phyloP scores from a whole-genome alignment of 2,888 invertebrate genomes.

The Chrysodeixis includens region DNA sequence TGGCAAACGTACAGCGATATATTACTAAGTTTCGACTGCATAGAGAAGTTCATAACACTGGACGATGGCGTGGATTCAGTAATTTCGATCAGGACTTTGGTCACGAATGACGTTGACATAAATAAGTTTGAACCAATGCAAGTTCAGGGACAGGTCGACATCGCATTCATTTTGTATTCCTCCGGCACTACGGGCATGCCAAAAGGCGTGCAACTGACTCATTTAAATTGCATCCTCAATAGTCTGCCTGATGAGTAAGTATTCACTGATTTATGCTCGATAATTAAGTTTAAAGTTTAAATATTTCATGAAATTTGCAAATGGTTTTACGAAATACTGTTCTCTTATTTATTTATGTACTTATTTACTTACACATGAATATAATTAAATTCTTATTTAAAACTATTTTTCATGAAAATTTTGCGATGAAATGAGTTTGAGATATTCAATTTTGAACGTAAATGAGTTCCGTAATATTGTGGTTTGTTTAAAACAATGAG shows the following conservation, averaged over 20 bases:
- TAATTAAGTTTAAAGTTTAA: slow-evolving; percentile 9
- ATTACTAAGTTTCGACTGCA: slow-evolving; percentile 66
- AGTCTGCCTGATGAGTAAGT: slow-evolving; percentile 76
- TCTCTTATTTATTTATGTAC: too few relatives aligned
- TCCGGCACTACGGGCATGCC: slow-evolving; percentile 92
- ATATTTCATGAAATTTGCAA: too few relatives aligned
- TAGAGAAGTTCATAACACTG: slow-evolving; percentile 68
- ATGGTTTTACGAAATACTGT: too few relatives aligned
- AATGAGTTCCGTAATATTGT: too few relatives aligned
- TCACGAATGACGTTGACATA: slow-evolving; percentile 63
- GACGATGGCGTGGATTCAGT: slow-evolving; percentile 63
- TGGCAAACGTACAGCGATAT: slow-evolving; percentile 76
- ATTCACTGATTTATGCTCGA: slow-evolving; percentile 9
- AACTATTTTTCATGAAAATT: too few relatives aligned
- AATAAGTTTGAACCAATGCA: slow-evolving; percentile 77
- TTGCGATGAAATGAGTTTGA: too few relatives aligned
- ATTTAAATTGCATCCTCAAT: slow-evolving; percentile 86
- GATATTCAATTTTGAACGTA: too few relatives aligned
- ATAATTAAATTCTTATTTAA: too few relatives aligned
- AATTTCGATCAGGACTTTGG: slow-evolving; percentile 64
- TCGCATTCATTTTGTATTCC: slow-evolving; percentile 89
- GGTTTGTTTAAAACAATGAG: too few relatives aligned
- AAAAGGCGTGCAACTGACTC: slow-evolving; percentile 91
- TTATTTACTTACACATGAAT: too few relatives aligned
- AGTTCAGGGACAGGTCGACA: slow-evolving; percentile 80